Base-by-base conservation (phyloP, 1,140 invertebrate genomes). In the Maniola jurtina region DNA sequence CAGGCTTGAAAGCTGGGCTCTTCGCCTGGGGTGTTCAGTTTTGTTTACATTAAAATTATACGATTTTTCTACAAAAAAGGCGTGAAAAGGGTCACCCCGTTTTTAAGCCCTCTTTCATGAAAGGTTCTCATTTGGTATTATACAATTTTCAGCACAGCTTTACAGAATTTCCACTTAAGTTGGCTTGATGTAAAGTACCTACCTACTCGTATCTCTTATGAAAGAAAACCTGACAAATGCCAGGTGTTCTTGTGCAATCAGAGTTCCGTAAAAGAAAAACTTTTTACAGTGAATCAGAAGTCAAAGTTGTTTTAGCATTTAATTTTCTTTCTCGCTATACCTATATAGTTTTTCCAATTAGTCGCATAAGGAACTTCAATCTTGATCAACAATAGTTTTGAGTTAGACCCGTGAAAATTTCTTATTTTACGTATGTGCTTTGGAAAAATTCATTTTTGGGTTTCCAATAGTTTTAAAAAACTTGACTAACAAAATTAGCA, bases 1-100 rank as follows among this genome's bases (percentile, higher is more conserved):
- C 35, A 16, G 13, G n/a, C 56, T 61, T 61, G 35, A 67, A 67
- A 61, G 59, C 54, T 11, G 14, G 35, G 47, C 45, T 40, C 58
- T 68, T 68, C 63, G 34, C 52, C 42, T 42, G 35, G 15, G 13
- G 6, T 48, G 15, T 63, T 52, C 14, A 60, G 56, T 33, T 54
- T 25, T 64, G 57, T 64, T 68, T 68, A 54, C 55, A n/a, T 59
- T 62, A 14, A 35, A 62, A 67, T 67, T 57, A 67, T 34, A 67
- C 36, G 50, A 63, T 58, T 59, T 47, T 52, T 59, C 34, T 50
- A 67, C 35, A 11, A 63, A 59, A 66, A 62, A 57, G 60, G 66
- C 38, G 48, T 54, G 42, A 47, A 66, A 60, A 56, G n/a, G 57
- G 58, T 55, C 33, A 36, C 47, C 45, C 15, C 6, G 59, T 61